These are phyloP conservation scores for Drosophila pachea DNA, from an alignment of 1,140 invertebrate genomes.

Conservation along the genomic window DNA sequence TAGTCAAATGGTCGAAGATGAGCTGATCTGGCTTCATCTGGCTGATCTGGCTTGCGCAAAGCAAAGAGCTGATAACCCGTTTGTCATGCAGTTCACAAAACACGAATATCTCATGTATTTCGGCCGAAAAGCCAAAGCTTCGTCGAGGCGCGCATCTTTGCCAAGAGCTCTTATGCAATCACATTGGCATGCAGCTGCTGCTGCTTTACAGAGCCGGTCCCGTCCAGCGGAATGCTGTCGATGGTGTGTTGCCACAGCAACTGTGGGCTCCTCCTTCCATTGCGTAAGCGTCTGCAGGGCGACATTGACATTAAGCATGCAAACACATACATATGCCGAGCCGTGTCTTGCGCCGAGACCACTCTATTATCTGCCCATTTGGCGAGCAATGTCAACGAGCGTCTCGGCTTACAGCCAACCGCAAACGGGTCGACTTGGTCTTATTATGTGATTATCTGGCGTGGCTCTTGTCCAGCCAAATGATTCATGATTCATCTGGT, in stretches of 20 bases:
- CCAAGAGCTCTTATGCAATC: constrained; percentile 47
- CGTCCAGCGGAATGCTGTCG: background rate
- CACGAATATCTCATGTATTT: background rate
- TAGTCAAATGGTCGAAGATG: too few species aligned
- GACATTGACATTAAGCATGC: constrained; percentile 52
- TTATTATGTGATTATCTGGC: too few species aligned
- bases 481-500: constrained; percentile 27
- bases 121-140: background rate
- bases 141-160: constrained; percentile 30
- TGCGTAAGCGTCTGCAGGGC: constrained; percentile 4
- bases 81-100: constrained; percentile 20
- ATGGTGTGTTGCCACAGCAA: background rate
- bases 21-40: too few species aligned
- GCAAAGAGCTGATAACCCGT: constrained; percentile 10
- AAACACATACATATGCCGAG: background rate
- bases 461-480: background rate
- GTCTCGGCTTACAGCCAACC: too few species aligned
- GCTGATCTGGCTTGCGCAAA: too few species aligned
- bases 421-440: constrained; percentile 5
- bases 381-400: constrained; percentile 21
- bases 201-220: constrained; percentile 26
- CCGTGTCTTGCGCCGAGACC: background rate
- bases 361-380: constrained; percentile 1
- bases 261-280: constrained; percentile 9
- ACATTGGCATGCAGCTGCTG: constrained; percentile 52